Conservation (phyloP, 2,888 invertebrate genomes). For the Campoplex nolae region DNA sequence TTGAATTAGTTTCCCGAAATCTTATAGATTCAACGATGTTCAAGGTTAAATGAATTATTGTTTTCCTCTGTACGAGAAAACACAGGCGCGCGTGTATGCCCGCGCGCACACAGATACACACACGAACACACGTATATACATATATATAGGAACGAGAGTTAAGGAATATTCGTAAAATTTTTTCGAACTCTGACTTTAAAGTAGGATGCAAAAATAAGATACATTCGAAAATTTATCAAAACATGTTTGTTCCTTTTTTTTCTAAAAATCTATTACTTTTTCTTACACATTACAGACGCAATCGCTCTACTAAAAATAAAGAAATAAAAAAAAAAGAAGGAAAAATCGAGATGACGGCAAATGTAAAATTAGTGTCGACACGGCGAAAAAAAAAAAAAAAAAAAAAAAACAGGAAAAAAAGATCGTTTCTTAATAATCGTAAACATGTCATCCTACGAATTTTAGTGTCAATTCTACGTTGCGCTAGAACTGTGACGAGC, state of each 20-base stretch:
- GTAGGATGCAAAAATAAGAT: conserved; percentile 79
- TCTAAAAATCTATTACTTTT: conserved; percentile 81
- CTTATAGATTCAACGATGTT: not conserved
- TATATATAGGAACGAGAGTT: conserved; percentile 56
- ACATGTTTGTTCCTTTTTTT: conserved; percentile 68
- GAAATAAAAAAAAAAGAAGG: conserved; percentile 10
- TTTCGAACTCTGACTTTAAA: conserved; percentile 60
- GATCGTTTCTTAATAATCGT: conserved; percentile 77
- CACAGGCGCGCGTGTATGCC: conserved; percentile 45
- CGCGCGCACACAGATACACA: conserved; percentile 71
- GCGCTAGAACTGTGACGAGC: conserved; percentile 84
- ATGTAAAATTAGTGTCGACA: conserved; percentile 57
- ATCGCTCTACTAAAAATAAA: conserved; percentile 67
- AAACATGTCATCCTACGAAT: conserved; percentile 80
- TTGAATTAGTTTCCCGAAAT: not conserved
- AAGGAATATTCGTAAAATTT: conserved; percentile 60
- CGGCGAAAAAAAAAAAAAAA: conserved; percentile 27
- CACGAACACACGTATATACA: conserved; percentile 68
- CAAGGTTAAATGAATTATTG: not conserved
- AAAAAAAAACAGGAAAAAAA: conserved; percentile 22
- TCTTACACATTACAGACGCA: conserved; percentile 78
- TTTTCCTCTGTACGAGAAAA: conserved; percentile 70
- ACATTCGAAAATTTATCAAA: conserved; percentile 82
- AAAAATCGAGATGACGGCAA: conserved; percentile 74
- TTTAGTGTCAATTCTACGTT: conserved; percentile 84